These are phyloP conservation scores for Noctilio leporinus DNA, from an alignment of 2,113 vertebrate species.

Conservation along the genomic window DNA sequence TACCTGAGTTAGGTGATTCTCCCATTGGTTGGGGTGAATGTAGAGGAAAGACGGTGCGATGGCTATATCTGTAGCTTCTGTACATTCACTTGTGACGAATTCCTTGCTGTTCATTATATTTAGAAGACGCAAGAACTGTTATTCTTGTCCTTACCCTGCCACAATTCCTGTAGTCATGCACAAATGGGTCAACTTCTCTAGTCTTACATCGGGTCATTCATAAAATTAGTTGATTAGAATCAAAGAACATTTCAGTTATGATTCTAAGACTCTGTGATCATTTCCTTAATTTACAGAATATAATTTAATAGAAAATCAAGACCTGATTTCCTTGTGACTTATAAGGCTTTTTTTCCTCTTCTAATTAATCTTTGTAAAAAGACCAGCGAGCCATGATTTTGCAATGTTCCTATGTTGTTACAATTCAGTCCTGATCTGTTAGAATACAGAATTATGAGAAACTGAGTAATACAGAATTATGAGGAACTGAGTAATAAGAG, in stretches of 20 bases:
- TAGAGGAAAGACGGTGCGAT: not conserved
- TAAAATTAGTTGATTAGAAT: not conserved
- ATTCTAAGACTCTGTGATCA: not conserved
- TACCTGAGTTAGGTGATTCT: not conserved
- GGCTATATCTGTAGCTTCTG: not conserved
- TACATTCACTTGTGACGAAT: not conserved
- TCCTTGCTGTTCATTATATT: not conserved
- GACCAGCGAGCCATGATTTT: not conserved
- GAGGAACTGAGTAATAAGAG: not conserved
- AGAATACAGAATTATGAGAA: not conserved
- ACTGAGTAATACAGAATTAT: not conserved
- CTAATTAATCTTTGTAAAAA: not conserved
- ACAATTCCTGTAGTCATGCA: not conserved
- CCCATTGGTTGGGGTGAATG: not conserved
- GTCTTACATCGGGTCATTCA: not conserved
- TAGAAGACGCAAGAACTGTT: not conserved
- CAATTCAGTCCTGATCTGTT: not conserved
- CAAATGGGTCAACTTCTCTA: not conserved
- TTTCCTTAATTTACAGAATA: not conserved
- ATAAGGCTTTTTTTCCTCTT: not conserved
- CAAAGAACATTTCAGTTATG: not conserved
- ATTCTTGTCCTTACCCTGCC: not conserved
- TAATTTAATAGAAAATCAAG: not conserved
- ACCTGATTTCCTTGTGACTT: not conserved
- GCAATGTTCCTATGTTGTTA: not conserved